Evolutionary conservation across 2,113 vertebrate species (phyloP), one percentile per base, ranked within the genome.

Genomic region (Fukomys damarensis): DNA sequence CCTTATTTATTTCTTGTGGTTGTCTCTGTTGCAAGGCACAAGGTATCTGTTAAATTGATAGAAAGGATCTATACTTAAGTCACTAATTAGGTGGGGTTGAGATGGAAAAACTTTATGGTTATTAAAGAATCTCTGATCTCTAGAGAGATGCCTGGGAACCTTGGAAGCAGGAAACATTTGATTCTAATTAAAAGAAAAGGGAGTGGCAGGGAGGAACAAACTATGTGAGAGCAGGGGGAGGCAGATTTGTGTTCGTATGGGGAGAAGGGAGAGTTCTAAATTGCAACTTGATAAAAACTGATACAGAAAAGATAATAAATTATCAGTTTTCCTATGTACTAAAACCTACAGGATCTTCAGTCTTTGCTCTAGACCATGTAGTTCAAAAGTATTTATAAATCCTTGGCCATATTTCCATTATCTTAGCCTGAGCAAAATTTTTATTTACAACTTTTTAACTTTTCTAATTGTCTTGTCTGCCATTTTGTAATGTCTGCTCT

Each of bases 121-220:
- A 91, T 91, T 93, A 93, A 91, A 96, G 93, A 80, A 84, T 97
- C 93, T 72, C n/a, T 72, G 86, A 22, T 97, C 97, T 94, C 96
- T 38, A 49, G 95, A 91, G 95, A 93, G 89, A 81, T 63, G 93
- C 94, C 87, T 98, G 98, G 95, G 97, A 98, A 91, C 94, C 59
- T 66, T 88, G 92, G 77, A 94, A 92, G 93, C 94, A 97, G 96
- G 97, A 97, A 97, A 91, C 98, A 97, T 97, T 98, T 86, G 98
- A 95, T 96, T 97, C 96, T 97, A 91, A 98, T 98, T 98, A 97
- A 93, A 93, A 70, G 63, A 38, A 59, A 88, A 93, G 87, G 96
- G 95, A 63, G 89, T 4, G 52, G 95, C 96, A 41, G 79, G 41
- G 38, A 87, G 91, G 96, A 85, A 30, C 59, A 82, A 82, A 95